Evolutionary conservation across 1,140 invertebrate species (phyloP), one percentile per base, ranked within the genome.

Genomic region (Metaphire vulgaris): DNA sequence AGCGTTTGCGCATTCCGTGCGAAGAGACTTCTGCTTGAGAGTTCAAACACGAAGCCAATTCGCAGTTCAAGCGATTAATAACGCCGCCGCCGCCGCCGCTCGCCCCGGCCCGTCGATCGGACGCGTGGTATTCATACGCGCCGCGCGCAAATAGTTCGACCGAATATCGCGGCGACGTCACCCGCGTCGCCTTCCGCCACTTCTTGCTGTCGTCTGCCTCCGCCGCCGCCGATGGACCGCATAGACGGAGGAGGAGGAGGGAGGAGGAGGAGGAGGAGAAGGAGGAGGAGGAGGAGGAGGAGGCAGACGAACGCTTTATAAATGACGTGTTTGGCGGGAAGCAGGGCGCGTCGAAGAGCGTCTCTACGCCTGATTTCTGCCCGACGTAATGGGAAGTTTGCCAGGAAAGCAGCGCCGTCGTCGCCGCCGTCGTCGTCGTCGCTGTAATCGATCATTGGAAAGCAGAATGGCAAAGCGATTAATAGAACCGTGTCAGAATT

Each of bases 371-470:
- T 56, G 41, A 56, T 56, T 56, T 56, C 41, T 6, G 41, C 21
- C 41, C 41, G 41, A 56, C 41, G 41, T 56, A 56, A 56, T 56
- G 41, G n/a, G 41, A 56, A 56, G 41, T 56, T 56, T 56, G 41
- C 41, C 41, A 56, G 41, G 41, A 56, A 56, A 21, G 41, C 6
- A 21, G 21, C 41, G 41, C 6, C n/a, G n/a, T n/a, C n/a, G n/a
- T n/a, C n/a, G 41, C 6, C 41, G 41, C 41, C 21, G 41, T 56
- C 41, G 41, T 56, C 41, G 6, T n/a, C n/a, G 6, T 56, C 21
- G 41, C 21, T 21, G 41, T 21, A 6, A 56, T 56, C 41, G 6
- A 56, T 56, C 41, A 56, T 56, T 6, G 41, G 6, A 21, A 56
- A n/a, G n/a, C 41, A 6, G 6, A 56, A 56, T 6, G 21, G 41